Conservation (phyloP, 2,797 vertebrate species). For the Dendrocincla fuliginosa region DNA sequence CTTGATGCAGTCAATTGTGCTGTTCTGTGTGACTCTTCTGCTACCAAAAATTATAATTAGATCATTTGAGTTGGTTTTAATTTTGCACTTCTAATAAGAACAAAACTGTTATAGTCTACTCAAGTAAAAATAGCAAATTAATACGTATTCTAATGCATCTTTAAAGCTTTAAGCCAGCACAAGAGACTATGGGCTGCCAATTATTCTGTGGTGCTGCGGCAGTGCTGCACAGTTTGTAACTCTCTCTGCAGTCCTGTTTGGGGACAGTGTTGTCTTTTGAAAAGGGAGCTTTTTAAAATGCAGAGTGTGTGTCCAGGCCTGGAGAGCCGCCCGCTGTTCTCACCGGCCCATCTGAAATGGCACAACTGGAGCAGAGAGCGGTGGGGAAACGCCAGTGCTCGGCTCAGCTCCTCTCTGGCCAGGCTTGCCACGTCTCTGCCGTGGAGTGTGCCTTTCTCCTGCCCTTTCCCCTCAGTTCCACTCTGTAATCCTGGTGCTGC, state of each 20-base stretch:
- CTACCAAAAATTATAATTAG: not conserved
- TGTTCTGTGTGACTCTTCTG: not conserved
- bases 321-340: not conserved
- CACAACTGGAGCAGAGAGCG: not conserved
- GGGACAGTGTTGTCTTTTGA: not conserved
- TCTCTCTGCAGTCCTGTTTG: not conserved
- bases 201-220: not conserved
- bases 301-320: not conserved
- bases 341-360: not conserved
- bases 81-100: constrained; percentile 20
- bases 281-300: not conserved
- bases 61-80: constrained; percentile 22
- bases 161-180: not conserved
- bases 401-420: not conserved
- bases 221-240: not conserved
- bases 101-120: not conserved
- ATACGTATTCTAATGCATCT: not conserved
- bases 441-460: not conserved
- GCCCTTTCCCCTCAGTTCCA: not conserved
- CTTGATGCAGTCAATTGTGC: not conserved
- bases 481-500: not conserved
- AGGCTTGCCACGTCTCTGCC: not conserved
- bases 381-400: accelerated
- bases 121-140: constrained; percentile 30
- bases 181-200: not conserved